Evolutionary conservation across 1,140 invertebrate species (phyloP).

Genomic region (Octopus sinensis): DNA sequence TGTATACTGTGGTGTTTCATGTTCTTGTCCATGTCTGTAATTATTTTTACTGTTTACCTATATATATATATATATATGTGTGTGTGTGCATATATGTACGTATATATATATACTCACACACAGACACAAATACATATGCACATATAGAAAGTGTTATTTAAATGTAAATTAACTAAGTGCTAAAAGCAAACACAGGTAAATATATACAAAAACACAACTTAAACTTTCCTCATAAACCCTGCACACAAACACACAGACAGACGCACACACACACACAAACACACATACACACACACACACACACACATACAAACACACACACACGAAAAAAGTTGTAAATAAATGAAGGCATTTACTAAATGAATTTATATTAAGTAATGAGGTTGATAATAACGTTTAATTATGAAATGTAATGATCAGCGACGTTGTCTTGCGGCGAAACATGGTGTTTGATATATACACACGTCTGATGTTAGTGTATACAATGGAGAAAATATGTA

Average conservation of each 20-base stretch:
- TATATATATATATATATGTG: too few relatives aligned
- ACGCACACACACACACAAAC: not conserved
- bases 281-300: not conserved
- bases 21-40: too few relatives aligned
- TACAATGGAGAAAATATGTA: not conserved
- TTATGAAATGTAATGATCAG: not conserved
- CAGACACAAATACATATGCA: constrained; percentile 7
- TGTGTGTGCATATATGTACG: not conserved
- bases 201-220: not conserved
- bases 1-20: too few relatives aligned
- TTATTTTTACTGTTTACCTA: too few relatives aligned
- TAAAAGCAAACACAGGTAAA: not conserved
- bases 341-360: not conserved
- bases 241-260: not conserved
- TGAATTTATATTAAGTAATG: not conserved
- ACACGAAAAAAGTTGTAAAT: not conserved
- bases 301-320: not conserved
- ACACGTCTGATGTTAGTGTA: not conserved
- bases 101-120: constrained; percentile 3
- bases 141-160: not conserved
- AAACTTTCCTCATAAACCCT: not conserved
- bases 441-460: not conserved
- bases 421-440: not conserved
- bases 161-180: not conserved
- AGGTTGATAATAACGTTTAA: not conserved